Evolutionary conservation across 1,140 invertebrate species (phyloP), one percentile per base, ranked within the genome.

Genomic region (Maniola jurtina): DNA sequence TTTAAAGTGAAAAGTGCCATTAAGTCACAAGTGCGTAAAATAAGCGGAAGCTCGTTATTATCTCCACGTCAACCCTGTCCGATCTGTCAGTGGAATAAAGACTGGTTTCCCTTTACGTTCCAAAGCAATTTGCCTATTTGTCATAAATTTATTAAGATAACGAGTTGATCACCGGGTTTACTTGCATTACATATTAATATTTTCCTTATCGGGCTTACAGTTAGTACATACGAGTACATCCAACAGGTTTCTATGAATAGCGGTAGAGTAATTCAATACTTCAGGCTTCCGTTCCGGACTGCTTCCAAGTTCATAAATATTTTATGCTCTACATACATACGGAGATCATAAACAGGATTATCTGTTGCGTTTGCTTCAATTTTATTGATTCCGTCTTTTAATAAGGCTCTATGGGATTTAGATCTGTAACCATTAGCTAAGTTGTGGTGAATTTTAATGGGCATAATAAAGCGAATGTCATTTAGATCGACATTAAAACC

Each of bases 181-280:
- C 60, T 67, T 68, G 61, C 40, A 63, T 56, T 63, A 56, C 50
- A 61, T 64, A 68, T 70, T 69, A 66, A 62, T 70, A 72, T 75
- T 67, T n/a, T 70, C 74, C 65, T 72, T 74, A 77, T 76, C 65
- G 60, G 61, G 74, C 68, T 61, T 71, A 76, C 77, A 77, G 76
- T 80, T 77, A 77, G 63, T 66, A 71, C 64, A 73, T 71, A 67
- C n/a, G n/a, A n/a, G n/a, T n/a, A n/a, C 64, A 64, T 68, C 61
- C 58, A 69, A 78, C 69, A 75, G 70, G 70, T 75, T 77, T 70
- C 64, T 62, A 68, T 61, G 61, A 70, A 73, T 75, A 80, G 66
- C 80, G 76, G 79, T 75, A 64, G 64, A 69, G 79, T 79, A 76
- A 79, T 79, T 77, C 73, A 77, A 83, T 79, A 63, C 67, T 61